Evolutionary conservation across 2,113 vertebrate genomes (phyloP).

Genomic region (Pycnonotus jocosus): DNA sequence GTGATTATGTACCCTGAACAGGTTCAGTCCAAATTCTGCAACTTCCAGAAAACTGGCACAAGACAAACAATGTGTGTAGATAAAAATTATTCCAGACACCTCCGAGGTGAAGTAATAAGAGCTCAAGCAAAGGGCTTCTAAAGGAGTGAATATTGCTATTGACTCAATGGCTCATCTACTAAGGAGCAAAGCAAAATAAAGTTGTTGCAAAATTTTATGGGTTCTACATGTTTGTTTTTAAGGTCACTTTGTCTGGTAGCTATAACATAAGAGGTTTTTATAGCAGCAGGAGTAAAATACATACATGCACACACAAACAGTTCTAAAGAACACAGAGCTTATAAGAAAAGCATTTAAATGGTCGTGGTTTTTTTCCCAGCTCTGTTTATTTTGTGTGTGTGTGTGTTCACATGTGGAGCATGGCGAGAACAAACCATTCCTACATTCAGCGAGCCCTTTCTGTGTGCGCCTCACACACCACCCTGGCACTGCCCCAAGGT

Average conservation of each 20-base stretch:
- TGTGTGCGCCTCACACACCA: neutral
- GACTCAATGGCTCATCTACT: neutral
- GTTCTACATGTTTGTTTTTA: neutral
- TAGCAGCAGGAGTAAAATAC: neutral
- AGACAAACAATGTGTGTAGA: neutral
- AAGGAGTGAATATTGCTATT: neutral
- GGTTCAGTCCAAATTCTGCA: neutral
- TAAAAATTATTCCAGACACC: neutral
- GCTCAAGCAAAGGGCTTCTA: neutral
- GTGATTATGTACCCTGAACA: neutral
- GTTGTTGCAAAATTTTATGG: neutral
- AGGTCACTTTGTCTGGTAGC: neutral
- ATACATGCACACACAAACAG: fast-evolving
- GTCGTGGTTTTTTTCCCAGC: neutral
- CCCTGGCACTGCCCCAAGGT: neutral
- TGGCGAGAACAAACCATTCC: neutral
- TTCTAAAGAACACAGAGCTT: neutral
- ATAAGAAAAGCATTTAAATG: neutral
- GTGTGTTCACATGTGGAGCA: neutral
- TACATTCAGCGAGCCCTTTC: neutral
- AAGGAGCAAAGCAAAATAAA: neutral
- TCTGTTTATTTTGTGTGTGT: neutral
- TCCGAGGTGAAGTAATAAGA: neutral
- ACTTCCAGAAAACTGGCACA: neutral
- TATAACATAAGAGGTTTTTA: neutral